phyloP scores from a whole-genome alignment of 2,888 invertebrate genomes.

The Agrotis exclamationis region DNA sequence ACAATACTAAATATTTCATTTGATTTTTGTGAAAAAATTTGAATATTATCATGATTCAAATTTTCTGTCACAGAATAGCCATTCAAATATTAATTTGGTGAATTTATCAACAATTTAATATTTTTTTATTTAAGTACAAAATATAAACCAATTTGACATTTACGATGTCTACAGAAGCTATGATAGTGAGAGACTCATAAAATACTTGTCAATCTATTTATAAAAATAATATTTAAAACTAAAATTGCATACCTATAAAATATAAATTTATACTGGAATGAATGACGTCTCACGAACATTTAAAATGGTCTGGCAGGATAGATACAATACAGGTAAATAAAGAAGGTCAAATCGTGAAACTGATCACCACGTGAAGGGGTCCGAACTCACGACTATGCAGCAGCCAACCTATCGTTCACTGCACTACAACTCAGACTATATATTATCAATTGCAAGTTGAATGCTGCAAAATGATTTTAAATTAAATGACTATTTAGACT shows the following conservation, averaged over 20 bases:
- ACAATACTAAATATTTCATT: no score
- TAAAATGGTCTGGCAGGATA: constrained; percentile 1
- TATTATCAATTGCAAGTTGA: no score
- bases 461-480: no score
- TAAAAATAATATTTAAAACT: constrained; percentile 27
- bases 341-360: constrained; percentile 7
- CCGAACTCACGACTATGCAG: no score
- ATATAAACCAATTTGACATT: constrained; percentile 53
- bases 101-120: constrained; percentile 23
- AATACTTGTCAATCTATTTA: constrained; percentile 47
- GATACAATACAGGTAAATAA: background rate
- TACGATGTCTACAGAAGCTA: constrained; percentile 48
- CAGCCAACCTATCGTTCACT: no score
- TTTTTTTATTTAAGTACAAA: constrained; percentile 18
- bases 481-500: no score
- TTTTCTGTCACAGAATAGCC: background rate
- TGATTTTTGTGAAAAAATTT: no score
- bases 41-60: constrained; percentile 13
- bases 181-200: constrained; percentile 42
- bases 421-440: no score
- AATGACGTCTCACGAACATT: constrained; percentile 35
- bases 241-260: constrained; percentile 49
- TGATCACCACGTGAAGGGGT: no score
- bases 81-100: constrained; percentile 29
- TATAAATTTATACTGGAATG: constrained; percentile 47